Evolutionary conservation across 1,140 invertebrate genomes (phyloP), one percentile per base, ranked within the genome.

Genomic region (Caerostris darwini): DNA sequence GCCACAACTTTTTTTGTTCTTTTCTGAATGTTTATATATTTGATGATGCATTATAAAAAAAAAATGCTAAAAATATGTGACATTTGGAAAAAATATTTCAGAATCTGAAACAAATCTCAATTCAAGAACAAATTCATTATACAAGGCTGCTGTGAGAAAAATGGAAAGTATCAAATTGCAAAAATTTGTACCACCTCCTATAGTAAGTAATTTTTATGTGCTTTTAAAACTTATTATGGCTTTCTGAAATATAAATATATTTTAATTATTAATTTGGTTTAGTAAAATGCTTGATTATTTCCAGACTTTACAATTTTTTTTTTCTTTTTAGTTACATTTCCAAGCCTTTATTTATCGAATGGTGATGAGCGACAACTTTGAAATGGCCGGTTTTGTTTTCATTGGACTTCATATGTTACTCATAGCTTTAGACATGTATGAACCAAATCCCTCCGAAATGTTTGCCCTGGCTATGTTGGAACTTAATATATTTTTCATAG

Each of bases 381-480:
- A 99, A 97, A 99, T 99, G 97, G 97, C 99, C 95, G 99, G 99
- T 96, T 99, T 99, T 99, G 97, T 99, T 96, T 99, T 99, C 96
- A 99, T 99, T 96, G 98, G 98, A 95, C 96, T 99, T 92, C 99
- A 99, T 97, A 99, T 99, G 99, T 97, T 99, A 94, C 99, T 99
- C 90, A 99, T 99, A 99, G 99, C 98, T 90, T 96, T 99, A 96
- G 99, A 99, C 96, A 98, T 99, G 96, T 99, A 99, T 96, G 97
- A 98, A 95, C 98, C 99, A 96, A 97, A 94, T 50, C 93, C 93
- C 67, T 94, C 97, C 81, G 97, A 97, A 92, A 97, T 97, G 83
- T 99, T 98, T 96, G 98, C 97, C 95, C 97, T 97, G 95, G 97
- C 98, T 88, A 96, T 99, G 95, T 98, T 98, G 96, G 98, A 98